These are phyloP conservation scores for Dryoscopus gambensis DNA, from an alignment of 2,113 vertebrate genomes.

Conservation along the genomic window DNA sequence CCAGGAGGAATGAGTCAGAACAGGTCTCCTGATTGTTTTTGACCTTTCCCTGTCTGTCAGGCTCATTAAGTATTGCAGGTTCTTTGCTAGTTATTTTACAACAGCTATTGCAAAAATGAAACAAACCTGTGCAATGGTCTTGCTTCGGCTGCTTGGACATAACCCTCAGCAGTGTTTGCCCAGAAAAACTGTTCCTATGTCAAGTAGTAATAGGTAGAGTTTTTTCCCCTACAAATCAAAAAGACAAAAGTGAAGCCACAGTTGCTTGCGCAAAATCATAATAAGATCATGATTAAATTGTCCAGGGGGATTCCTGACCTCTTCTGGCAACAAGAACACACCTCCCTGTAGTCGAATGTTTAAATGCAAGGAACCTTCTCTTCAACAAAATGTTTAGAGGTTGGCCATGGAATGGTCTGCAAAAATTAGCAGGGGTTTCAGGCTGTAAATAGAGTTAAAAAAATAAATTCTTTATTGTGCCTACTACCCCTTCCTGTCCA, in stretches of 20 bases:
- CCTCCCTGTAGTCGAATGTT: background rate
- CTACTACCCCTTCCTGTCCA: background rate
- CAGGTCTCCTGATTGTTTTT: conserved; percentile 8
- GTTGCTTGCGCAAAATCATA: background rate
- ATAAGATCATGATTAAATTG: background rate
- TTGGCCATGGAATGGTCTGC: background rate
- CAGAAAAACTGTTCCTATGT: background rate
- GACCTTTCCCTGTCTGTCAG: conserved; percentile 1
- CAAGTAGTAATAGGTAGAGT: background rate
- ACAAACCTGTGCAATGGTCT: background rate
- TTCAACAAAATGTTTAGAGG: background rate
- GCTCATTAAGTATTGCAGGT: conserved; percentile 15
- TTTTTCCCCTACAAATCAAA: background rate
- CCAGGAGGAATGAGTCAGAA: conserved; percentile 28
- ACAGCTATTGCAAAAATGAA: background rate
- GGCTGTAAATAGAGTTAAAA: background rate
- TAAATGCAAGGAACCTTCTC: background rate
- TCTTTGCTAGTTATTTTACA: conserved; percentile 23
- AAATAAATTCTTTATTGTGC: background rate
- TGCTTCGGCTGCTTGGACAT: background rate
- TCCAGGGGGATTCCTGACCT: background rate
- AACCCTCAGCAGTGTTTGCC: background rate
- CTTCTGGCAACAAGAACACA: background rate
- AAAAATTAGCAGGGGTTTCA: background rate
- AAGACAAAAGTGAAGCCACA: background rate